A percentile compares a stretch with the other conserved stretches of the same genome.
phyloP scores from a whole-genome alignment of 2,888 invertebrate genomes.

The Sipha maydis region DNA sequence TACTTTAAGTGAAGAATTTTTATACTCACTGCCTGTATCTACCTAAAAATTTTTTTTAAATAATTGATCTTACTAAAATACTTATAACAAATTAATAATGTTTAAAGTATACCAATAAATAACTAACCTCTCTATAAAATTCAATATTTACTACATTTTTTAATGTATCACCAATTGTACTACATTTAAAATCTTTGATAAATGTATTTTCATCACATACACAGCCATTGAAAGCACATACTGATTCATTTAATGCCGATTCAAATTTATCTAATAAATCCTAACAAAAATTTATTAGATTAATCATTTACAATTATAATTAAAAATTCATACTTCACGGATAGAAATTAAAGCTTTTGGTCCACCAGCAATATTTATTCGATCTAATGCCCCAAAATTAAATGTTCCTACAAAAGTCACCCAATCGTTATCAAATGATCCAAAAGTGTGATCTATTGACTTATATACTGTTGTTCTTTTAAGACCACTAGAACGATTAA shows the following conservation, averaged over 20 bases:
- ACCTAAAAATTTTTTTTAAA: conserved; percentile 1
- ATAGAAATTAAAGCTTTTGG: conserved; percentile 40
- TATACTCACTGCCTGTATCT: conserved; percentile 32
- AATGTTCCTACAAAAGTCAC: conserved; percentile 45
- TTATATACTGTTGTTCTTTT: conserved; percentile 30
- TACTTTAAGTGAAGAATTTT: conserved; percentile 38
- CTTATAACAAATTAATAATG: background rate
- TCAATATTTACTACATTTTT: conserved; percentile 51
- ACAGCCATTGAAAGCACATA: conserved; percentile 40
- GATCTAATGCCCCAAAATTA: conserved; percentile 46
- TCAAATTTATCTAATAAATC: conserved; percentile 52
- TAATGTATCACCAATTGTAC: conserved; percentile 26
- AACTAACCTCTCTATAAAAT: conserved; percentile 42
- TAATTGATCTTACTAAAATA: background rate
- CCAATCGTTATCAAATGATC: conserved; percentile 50
- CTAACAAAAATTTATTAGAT: conserved; percentile 2
- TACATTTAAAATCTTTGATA: conserved; percentile 38
- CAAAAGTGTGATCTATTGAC: background rate
- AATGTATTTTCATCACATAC: conserved; percentile 44
- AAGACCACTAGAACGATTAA: background rate
- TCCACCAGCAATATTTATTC: conserved; percentile 38
- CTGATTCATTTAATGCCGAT: conserved; percentile 19
- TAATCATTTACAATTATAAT: conserved; percentile 13
- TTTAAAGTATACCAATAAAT: background rate
- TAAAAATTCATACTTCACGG: conserved; percentile 29